Percentiles rank a stretch among this genome's conserved stretches.
Evolutionary conservation across 2,113 vertebrate species (phyloP).

Genomic region (Elaphurus davidianus): DNA sequence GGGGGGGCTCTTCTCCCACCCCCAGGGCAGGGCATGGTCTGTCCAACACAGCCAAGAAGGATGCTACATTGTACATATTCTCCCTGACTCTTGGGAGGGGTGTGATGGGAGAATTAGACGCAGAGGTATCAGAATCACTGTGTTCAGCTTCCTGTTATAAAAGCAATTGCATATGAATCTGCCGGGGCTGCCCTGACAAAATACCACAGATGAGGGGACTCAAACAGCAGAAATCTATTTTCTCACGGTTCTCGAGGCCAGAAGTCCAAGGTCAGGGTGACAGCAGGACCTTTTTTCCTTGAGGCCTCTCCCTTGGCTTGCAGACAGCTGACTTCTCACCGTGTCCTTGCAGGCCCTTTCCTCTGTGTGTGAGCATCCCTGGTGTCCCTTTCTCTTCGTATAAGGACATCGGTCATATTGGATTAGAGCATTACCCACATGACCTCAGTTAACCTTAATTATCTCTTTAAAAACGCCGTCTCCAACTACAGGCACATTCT

Average conservation of each 20-base stretch:
- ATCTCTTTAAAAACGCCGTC: background rate
- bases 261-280: background rate
- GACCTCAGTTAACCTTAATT: background rate
- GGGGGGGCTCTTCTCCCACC: background rate
- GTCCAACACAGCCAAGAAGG: accelerated
- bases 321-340: background rate
- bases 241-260: background rate
- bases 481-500: background rate
- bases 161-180: no score
- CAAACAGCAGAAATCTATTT: accelerated
- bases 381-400: accelerated
- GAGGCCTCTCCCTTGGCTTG: background rate
- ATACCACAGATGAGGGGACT: accelerated
- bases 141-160: background rate
- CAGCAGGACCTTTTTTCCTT: background rate
- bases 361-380: background rate
- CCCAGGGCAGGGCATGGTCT: background rate
- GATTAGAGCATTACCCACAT: background rate
- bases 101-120: background rate
- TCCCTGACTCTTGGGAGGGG: no score
- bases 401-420: background rate
- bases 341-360: background rate
- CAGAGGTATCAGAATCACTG: background rate
- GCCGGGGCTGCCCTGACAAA: background rate
- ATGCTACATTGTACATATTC: accelerated